Evolutionary conservation across 2,888 invertebrate genomes (phyloP).

Genomic region (Dastarcus helophoroides): DNA sequence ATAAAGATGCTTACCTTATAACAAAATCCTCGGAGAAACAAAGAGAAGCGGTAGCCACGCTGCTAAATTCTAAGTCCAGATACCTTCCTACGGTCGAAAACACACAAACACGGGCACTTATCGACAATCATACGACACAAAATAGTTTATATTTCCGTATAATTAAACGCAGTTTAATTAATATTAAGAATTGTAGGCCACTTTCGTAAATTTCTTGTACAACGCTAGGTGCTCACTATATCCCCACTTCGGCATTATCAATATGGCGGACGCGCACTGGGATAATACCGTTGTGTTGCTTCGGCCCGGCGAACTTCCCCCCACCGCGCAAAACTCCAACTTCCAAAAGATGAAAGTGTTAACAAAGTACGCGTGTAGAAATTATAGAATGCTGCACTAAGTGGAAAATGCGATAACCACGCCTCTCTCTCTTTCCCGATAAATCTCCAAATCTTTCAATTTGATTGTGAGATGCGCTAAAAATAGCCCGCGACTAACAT

Average conservation of each 20-base stretch:
- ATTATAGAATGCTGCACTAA: slow-evolving; percentile 22
- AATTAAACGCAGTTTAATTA: slow-evolving; percentile 27
- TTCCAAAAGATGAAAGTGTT: slow-evolving; percentile 19
- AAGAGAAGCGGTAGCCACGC: slow-evolving; percentile 40
- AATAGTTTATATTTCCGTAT: slow-evolving; percentile 20
- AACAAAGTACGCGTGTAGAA: slow-evolving; percentile 21
- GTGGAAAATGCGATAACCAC: slow-evolving; percentile 16
- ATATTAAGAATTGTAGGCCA: slow-evolving; percentile 29
- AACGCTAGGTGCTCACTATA: slow-evolving; percentile 34
- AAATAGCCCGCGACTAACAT: too few species aligned
- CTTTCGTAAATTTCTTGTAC: slow-evolving; percentile 34
- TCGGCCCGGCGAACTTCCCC: slow-evolving; percentile 12
- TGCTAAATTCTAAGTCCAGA: slow-evolving; percentile 31
- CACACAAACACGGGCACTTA: slow-evolving; percentile 32
- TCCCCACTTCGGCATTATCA: slow-evolving; percentile 38
- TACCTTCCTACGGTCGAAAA: slow-evolving; percentile 29
- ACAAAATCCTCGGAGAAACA: slow-evolving; percentile 35
- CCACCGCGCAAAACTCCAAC: slow-evolving; percentile 18
- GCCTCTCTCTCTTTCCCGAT: slow-evolving; percentile 13
- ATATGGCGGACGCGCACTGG: slow-evolving; percentile 36
- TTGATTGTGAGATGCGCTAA: too few species aligned
- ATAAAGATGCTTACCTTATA: slow-evolving; percentile 32
- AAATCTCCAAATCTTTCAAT: slow-evolving; percentile 9
- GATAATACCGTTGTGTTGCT: slow-evolving; percentile 26
- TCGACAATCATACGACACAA: slow-evolving; percentile 21